Evolutionary conservation across 2,888 invertebrate genomes (phyloP), one percentile per base, ranked within the genome.

Genomic region (Deladenus siricidicola): DNA sequence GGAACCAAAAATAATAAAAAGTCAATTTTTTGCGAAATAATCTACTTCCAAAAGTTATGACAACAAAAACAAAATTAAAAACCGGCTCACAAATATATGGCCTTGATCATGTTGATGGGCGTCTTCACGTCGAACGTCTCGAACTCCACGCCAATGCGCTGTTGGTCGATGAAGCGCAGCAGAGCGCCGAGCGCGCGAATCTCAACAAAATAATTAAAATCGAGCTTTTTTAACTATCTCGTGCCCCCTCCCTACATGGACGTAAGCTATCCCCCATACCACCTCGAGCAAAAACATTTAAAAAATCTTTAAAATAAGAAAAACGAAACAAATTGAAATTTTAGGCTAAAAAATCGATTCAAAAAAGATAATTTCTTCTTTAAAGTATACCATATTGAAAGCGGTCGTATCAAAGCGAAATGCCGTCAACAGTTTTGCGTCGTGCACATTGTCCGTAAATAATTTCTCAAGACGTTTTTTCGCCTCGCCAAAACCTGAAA

Each of bases 111-210:
- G 17, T 68, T 65, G 19, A 76, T 65, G 2, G 73, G 73, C 2
- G 71, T 65, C 17, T 55, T 60, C 2, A 63, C 64, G 21, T 60
- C 60, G 21, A 68, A 56, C 10, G 71, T 65, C 3, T 72, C 72
- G 42, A 65, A 67, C 49, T 74, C 72, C 3, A 75, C 71, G 4
- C 76, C 78, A 8, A 71, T 61, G 8, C 74, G 65, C 23, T 66
- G 64, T 6, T 67, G 68, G 45, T 77, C 73, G 63, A 78, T 55
- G 60, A 71, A 72, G 4, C 62, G 48, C 21, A 78, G 64, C 21
- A 78, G 69, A 10, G 76, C 76, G 1, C 76, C 76, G 28, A 77
- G 58, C 1, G 75, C 63, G 17, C 72, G 66, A 28, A 75, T 66
- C 74, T 73, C 39, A 50, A 56, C 26, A 58, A 34, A n/a, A n/a